A percentile compares a stretch with the other conserved stretches of the same genome.
Conservation (phyloP, 2,113 vertebrate genomes). For the Apeltes quadracus region DNA sequence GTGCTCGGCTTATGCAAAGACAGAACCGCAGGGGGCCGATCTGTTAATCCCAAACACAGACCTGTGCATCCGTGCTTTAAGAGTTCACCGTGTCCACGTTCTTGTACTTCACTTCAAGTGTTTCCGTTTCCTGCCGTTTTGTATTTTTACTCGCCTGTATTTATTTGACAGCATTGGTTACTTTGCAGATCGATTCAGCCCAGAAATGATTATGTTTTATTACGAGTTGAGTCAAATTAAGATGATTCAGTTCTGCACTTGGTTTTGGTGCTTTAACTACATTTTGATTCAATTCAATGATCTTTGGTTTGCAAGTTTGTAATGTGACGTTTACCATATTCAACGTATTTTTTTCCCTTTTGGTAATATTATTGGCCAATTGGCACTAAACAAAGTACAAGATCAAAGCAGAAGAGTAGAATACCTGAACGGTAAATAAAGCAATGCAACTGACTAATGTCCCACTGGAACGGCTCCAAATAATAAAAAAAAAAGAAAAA, state of each 20-base stretch:
- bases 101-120: neutral
- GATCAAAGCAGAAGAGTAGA: too few relatives aligned
- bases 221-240: too few relatives aligned
- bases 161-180: neutral
- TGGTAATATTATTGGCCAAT: too few relatives aligned
- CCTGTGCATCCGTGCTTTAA: conserved; percentile 12
- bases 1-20: conserved; percentile 16
- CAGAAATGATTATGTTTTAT: too few relatives aligned
- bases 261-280: too few relatives aligned
- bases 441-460: neutral
- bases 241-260: too few relatives aligned
- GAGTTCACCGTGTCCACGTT: neutral
- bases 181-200: neutral
- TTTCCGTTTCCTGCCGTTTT: neutral
- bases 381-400: neutral
- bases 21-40: conserved; percentile 57
- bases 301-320: too few relatives aligned
- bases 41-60: conserved; percentile 40
- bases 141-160: neutral
- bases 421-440: neutral
- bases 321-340: too few relatives aligned
- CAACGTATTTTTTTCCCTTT: too few relatives aligned
- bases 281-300: too few relatives aligned
- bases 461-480: neutral
- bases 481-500: neutral